phyloP scores from a whole-genome alignment of 2,888 invertebrate genomes.

The Spialia ferax region DNA sequence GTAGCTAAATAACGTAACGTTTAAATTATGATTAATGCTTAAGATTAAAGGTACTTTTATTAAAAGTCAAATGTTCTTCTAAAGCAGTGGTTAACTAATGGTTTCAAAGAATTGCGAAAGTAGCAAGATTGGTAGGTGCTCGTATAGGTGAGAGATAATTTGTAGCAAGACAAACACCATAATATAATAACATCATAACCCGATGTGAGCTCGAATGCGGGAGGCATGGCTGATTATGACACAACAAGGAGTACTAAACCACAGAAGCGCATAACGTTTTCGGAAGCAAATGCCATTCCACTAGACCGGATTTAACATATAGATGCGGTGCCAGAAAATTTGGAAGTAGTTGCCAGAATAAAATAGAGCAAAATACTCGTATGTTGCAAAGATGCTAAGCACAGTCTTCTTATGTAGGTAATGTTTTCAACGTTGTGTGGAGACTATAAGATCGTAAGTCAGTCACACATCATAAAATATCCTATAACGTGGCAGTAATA shows the following conservation, averaged over 20 bases:
- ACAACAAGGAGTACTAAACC: constrained; percentile 22
- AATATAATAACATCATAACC: not conserved
- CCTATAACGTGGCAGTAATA: no score
- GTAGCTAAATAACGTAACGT: no score
- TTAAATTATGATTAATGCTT: no score
- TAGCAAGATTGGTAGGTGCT: no score
- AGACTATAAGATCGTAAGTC: not conserved
- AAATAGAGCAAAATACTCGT: constrained; percentile 2
- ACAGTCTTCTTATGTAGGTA: not conserved
- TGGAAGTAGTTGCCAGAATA: constrained; percentile 7
- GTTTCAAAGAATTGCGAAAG: no score
- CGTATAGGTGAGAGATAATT: no score
- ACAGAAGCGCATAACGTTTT: constrained; percentile 19
- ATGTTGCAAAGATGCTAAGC: not conserved
- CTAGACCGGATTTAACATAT: constrained; percentile 11
- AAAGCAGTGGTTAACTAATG: no score
- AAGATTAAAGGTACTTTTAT: no score
- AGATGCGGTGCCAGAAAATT: not conserved
- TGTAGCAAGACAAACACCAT: not conserved
- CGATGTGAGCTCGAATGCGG: constrained; percentile 16
- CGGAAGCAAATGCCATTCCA: constrained; percentile 16
- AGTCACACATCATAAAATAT: not conserved
- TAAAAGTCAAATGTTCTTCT: no score
- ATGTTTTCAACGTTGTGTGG: not conserved
- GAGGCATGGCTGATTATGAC: constrained; percentile 20